Evolutionary conservation across 2,113 vertebrate genomes (phyloP).

Genomic region (Caracal caracal): DNA sequence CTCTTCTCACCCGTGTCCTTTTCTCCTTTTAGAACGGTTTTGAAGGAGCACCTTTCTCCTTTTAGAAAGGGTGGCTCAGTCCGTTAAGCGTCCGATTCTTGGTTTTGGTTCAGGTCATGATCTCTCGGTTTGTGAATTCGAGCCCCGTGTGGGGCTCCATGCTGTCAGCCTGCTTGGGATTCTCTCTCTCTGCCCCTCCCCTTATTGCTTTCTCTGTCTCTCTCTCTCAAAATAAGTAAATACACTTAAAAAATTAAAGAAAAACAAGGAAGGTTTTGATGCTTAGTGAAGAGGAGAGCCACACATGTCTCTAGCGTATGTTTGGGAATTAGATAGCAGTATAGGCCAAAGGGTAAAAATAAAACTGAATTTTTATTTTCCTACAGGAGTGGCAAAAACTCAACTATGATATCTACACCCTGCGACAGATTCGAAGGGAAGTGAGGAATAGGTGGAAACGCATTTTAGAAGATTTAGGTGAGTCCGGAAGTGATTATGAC

Average conservation of each 20-base stretch:
- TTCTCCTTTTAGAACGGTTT: neutral
- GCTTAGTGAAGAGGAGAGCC: neutral
- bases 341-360: neutral
- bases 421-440: conserved; percentile 89
- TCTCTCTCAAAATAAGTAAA: no score
- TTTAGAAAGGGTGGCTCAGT: no score
- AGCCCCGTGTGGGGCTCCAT: no score
- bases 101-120: no score
- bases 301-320: neutral
- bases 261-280: neutral
- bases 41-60: neutral
- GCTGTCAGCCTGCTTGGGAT: no score
- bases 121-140: no score
- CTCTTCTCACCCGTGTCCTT: neutral
- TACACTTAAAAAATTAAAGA: no score
- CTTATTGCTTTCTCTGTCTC: no score
- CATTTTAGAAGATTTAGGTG: conserved; percentile 93
- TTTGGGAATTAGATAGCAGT: neutral
- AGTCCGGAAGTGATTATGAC: conserved; percentile 58
- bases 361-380: conserved; percentile 30
- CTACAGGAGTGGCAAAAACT: conserved; percentile 95
- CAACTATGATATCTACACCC: conserved; percentile 93
- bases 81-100: no score
- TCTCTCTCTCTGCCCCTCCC: no score
- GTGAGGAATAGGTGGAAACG: conserved; percentile 92